These are phyloP conservation scores for Trimorus sp. DNA, from an alignment of 2,888 invertebrate genomes.

Conservation along the genomic window DNA sequence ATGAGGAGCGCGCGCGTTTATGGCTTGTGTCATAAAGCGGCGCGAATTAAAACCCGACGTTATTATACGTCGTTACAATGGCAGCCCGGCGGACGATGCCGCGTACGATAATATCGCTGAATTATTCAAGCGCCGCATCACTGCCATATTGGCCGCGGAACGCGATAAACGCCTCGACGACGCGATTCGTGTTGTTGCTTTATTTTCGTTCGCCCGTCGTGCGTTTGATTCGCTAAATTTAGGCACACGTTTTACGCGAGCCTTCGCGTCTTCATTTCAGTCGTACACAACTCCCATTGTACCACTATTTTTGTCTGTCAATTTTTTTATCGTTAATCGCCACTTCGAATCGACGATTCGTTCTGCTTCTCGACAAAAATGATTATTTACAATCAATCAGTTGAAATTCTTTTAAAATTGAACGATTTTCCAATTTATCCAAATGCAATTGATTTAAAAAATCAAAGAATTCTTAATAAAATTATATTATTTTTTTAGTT, in stretches of 20 bases:
- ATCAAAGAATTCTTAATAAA: too few species aligned
- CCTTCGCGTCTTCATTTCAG: too few species aligned
- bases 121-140: slow-evolving; percentile 54
- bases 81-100: slow-evolving; percentile 25
- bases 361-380: too few species aligned
- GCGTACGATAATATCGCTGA: slow-evolving; percentile 55
- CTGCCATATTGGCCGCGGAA: slow-evolving; percentile 46
- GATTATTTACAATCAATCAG: too few species aligned
- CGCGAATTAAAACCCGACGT: slow-evolving; percentile 36
- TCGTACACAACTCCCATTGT: too few species aligned
- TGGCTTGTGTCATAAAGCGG: slow-evolving; percentile 26
- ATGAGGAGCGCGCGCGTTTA: slow-evolving; percentile 36
- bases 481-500: too few species aligned
- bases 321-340: too few species aligned
- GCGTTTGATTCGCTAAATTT: slow-evolving; percentile 14
- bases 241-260: background rate
- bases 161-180: slow-evolving; percentile 31
- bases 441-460: too few species aligned
- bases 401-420: too few species aligned
- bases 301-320: too few species aligned
- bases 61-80: slow-evolving; percentile 30
- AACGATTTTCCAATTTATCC: too few species aligned
- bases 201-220: slow-evolving; percentile 9
- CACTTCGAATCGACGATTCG: too few species aligned
- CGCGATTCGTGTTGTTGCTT: slow-evolving; percentile 4